These are phyloP conservation scores for Helleia helle DNA, from an alignment of 2,888 invertebrate genomes.

Conservation along the genomic window DNA sequence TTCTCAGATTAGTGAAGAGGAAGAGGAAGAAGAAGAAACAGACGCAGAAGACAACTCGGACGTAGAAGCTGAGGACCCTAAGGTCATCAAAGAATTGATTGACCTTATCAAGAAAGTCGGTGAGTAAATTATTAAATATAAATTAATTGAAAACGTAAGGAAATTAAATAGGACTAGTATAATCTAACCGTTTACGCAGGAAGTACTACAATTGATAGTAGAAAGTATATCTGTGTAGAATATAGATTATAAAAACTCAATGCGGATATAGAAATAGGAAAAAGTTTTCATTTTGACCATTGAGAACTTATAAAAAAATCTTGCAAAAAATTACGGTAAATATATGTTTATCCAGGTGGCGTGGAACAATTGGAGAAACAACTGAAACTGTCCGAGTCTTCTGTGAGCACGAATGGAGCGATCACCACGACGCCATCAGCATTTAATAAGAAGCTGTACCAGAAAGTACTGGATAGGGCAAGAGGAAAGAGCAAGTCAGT, in stretches of 20 bases:
- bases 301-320: too few relatives aligned
- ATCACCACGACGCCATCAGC: constrained; percentile 75
- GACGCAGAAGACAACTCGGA: constrained; percentile 32
- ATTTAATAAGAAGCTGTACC: constrained; percentile 84
- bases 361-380: constrained; percentile 90
- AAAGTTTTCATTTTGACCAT: too few relatives aligned
- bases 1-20: constrained; percentile 27
- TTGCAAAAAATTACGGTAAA: background rate
- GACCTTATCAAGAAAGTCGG: constrained; percentile 90
- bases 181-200: too few relatives aligned
- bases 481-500: constrained; percentile 51
- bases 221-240: too few relatives aligned
- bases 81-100: constrained; percentile 86
- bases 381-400: constrained; percentile 58
- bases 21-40: constrained; percentile 40
- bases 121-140: constrained; percentile 32
- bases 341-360: constrained; percentile 76
- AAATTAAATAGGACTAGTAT: background rate
- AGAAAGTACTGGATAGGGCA: constrained; percentile 78
- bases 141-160: background rate
- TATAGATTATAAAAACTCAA: too few relatives aligned
- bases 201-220: too few relatives aligned
- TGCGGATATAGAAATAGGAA: too few relatives aligned
- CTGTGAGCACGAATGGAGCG: constrained; percentile 52
- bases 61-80: constrained; percentile 79